These are phyloP conservation scores for Halcyon senegalensis DNA, from an alignment of 2,113 vertebrate species.

Conservation along the genomic window DNA sequence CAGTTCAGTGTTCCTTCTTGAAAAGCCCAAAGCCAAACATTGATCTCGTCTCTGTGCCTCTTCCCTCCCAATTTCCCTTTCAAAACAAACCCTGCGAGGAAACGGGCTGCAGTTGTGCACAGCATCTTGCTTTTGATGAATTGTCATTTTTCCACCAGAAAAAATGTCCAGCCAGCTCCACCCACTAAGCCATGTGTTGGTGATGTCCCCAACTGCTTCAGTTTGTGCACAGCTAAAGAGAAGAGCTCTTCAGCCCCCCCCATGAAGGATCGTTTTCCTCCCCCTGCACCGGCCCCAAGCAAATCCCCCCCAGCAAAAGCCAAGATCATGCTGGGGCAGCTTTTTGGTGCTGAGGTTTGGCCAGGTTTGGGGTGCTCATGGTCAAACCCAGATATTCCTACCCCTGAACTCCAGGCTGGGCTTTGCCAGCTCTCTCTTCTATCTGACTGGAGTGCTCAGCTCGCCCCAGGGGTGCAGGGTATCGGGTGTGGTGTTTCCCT, in stretches of 20 bases:
- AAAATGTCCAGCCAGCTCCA: not conserved
- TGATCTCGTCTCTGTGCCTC: not conserved
- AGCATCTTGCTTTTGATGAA: not conserved
- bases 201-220: not conserved
- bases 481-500: rapidly evolving
- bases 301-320: not conserved
- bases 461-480: rapidly evolving
- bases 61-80: not conserved
- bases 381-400: not conserved
- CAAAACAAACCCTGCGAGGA: not conserved
- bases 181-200: not conserved
- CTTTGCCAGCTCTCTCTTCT: not conserved
- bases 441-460: not conserved
- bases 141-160: not conserved
- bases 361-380: not conserved
- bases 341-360: not conserved
- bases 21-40: slow-evolving; percentile 41
- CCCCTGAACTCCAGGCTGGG: not conserved
- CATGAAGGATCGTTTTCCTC: not conserved
- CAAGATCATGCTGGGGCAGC: rapidly evolving
- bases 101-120: rapidly evolving
- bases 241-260: not conserved
- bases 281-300: no score
- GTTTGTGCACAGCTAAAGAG: no score
- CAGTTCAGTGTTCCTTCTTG: not conserved